Evolutionary conservation across 2,113 vertebrate species (phyloP).

Genomic region (Leiothrix lutea): DNA sequence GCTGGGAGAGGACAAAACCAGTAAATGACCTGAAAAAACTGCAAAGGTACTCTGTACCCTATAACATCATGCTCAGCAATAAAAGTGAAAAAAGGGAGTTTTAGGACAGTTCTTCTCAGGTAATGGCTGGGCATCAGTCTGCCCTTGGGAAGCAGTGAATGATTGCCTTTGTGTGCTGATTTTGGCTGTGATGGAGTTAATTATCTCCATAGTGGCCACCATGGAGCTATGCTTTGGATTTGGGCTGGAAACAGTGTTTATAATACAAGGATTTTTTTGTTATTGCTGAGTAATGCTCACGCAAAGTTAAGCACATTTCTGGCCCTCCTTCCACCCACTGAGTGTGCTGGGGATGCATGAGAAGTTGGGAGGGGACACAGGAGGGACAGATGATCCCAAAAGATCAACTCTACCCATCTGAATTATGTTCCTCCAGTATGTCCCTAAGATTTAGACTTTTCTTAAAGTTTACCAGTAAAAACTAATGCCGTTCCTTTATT

Average conservation of each 20-base stretch:
- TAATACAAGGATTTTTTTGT: neutral
- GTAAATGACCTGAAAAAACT: neutral
- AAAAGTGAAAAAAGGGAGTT: neutral
- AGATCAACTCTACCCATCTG: neutral
- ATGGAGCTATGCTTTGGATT: accelerated
- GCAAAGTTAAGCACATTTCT: neutral
- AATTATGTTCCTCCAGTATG: neutral
- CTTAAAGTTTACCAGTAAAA: neutral
- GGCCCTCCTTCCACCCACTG: accelerated
- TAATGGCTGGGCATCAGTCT: neutral
- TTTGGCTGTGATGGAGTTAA: neutral
- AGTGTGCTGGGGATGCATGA: accelerated
- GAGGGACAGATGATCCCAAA: neutral
- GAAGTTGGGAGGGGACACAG: neutral
- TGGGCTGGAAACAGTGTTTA: neutral
- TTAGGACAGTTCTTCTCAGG: neutral
- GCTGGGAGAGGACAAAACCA: neutral
- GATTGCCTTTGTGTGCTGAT: neutral
- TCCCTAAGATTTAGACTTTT: neutral
- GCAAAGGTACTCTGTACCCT: neutral
- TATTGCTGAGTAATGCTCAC: neutral
- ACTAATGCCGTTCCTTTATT: neutral
- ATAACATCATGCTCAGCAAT: accelerated
- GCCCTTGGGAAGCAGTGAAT: neutral
- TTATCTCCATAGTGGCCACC: neutral